Conservation (phyloP, 2,797 vertebrate genomes). For the Hippocampus kuda region DNA sequence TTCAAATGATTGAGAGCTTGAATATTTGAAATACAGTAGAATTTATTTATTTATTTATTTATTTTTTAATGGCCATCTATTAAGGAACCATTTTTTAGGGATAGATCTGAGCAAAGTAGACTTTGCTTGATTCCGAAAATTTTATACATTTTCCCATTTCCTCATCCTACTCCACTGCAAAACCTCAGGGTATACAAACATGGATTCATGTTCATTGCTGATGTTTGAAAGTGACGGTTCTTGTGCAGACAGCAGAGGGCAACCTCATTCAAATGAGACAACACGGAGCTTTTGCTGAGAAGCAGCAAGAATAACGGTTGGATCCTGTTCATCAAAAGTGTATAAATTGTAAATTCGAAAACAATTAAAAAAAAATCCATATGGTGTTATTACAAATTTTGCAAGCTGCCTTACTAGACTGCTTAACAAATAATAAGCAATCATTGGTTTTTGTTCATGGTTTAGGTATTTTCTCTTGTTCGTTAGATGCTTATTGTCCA, state of each 20-base stretch:
- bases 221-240: background rate
- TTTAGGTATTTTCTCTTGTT: background rate
- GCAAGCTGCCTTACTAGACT: background rate
- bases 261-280: constrained; percentile 19
- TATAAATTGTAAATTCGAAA: too few species aligned
- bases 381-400: background rate
- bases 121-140: background rate
- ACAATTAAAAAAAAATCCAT: background rate
- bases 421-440: background rate
- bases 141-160: background rate
- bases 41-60: too few species aligned
- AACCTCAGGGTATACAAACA: background rate
- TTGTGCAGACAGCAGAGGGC: constrained; percentile 45
- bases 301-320: background rate
- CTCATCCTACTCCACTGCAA: background rate
- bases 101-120: background rate
- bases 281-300: background rate
- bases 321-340: background rate
- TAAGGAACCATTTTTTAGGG: background rate
- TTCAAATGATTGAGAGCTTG: too few species aligned
- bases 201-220: background rate
- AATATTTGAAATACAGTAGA: too few species aligned
- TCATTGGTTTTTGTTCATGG: background rate
- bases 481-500: background rate
- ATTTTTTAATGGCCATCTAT: background rate